These are phyloP conservation scores for Saccostrea echinata DNA, from an alignment of 1,140 invertebrate species.

Conservation along the genomic window DNA sequence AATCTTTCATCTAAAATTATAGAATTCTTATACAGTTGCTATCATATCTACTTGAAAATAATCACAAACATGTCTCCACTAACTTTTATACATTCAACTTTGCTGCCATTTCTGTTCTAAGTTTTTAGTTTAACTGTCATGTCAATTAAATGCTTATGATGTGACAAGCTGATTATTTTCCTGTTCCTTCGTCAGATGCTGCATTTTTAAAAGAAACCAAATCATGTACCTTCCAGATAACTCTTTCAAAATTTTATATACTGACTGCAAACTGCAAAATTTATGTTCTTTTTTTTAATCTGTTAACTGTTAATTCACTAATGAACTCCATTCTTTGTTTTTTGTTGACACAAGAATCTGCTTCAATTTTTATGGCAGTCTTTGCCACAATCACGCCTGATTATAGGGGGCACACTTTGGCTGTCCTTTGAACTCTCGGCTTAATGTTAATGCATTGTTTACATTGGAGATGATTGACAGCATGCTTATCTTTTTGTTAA, in stretches of 20 bases:
- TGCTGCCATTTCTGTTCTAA: too few relatives aligned
- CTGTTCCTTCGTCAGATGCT: not conserved
- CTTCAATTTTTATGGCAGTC: constrained; percentile 3
- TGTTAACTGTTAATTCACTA: not conserved
- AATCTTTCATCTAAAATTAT: too few relatives aligned
- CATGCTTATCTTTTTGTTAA: constrained; percentile 60
- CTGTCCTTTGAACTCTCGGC: not conserved
- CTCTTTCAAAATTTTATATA: not conserved
- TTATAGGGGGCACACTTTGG: not conserved
- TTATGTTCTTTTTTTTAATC: not conserved
- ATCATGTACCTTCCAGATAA: not conserved
- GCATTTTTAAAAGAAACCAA: not conserved
- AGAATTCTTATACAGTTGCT: too few relatives aligned
- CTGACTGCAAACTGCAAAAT: not conserved
- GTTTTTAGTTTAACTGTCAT: too few relatives aligned
- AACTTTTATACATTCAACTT: too few relatives aligned
- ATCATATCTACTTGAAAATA: too few relatives aligned
- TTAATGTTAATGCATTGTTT: constrained; percentile 11
- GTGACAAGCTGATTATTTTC: not conserved
- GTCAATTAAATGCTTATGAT: not conserved
- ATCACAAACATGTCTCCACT: too few relatives aligned
- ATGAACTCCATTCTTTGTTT: not conserved
- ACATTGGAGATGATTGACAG: not conserved
- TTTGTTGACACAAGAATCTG: not conserved
- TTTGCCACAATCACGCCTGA: not conserved